Base-by-base conservation (phyloP, 2,797 vertebrate genomes). In the Acanthurus tractus region DNA sequence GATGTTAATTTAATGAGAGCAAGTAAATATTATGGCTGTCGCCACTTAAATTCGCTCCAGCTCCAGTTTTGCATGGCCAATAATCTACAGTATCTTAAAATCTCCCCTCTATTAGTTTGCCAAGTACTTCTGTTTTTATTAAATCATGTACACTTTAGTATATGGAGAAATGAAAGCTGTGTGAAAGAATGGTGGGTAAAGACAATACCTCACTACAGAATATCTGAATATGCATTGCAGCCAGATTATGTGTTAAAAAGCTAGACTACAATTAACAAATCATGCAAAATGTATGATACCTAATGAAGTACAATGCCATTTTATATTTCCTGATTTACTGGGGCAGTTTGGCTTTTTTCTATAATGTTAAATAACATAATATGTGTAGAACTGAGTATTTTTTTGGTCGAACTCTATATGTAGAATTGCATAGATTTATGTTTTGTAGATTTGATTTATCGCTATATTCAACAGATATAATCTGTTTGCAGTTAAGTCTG, bases 1-100 rank as follows among this genome's bases (percentile, higher is more conserved):
- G 79, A 78, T 82, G 69, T 84, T 83, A 71, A 84, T 84, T 79
- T 73, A 85, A 84, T 71, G 74, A 84, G 75, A 58, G 57, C 69
- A 78, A 67, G 79, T 64, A 68, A 74, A 61, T 54, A 70, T 46
- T 77, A 49, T 38, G 45, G 74, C 63, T 82, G 67, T 77, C 18
- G 23, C 65, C 63, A 58, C 64, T 77, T 77, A 58, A 68, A 72
- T 83, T 56, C 69, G 56, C 74, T 68, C 38, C 17, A 44, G 40
- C 52, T 62, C 49, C 14, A 22, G 34, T 63, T 29, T 50, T 70
- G 45, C 52, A 40, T 15, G 10, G 44, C 15, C 29, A 63, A 61
- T 74, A 70, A 57, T 63, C n/a, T 23, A 50, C 46, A 10, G 0
- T 13, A 44, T 64, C 17, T 49, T 14, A 22, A 48, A 70, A 62